These are phyloP conservation scores for Erinaceus europaeus DNA, from an alignment of 2,113 vertebrate genomes.

Conservation along the genomic window DNA sequence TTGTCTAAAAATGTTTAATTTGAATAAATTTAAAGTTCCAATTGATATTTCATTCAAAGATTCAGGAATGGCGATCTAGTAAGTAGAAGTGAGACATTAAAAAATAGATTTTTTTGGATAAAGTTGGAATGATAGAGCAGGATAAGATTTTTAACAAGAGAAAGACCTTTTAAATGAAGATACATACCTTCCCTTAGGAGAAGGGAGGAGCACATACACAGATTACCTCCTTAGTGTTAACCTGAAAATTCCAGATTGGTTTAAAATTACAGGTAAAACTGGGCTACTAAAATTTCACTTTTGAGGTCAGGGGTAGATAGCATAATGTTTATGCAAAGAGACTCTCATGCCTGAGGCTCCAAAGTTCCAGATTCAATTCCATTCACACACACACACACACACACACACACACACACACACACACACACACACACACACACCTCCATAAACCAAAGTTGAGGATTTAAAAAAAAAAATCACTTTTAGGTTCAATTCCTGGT, in stretches of 20 bases:
- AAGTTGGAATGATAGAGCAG: background rate
- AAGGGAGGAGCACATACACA: background rate
- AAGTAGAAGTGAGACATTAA: background rate
- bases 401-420: no score
- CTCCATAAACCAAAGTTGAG: no score
- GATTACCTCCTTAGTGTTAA: background rate
- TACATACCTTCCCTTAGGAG: background rate
- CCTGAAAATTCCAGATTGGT: background rate
- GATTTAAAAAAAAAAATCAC: no score
- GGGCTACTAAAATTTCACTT: no score
- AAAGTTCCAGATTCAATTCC: no score
- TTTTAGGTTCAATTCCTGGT: no score
- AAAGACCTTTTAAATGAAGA: background rate
- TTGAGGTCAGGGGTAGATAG: no score
- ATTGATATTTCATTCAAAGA: background rate
- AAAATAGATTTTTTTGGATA: background rate
- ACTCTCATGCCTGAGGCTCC: no score
- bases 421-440: no score
- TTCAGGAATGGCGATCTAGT: background rate
- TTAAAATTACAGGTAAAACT: no score
- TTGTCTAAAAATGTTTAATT: background rate
- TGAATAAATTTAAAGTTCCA: background rate
- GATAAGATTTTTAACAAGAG: background rate
- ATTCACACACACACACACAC: no score
- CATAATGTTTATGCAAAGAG: no score